Evolutionary conservation across 2,888 invertebrate species (phyloP).

Genomic region (Trichacis sp.): DNA sequence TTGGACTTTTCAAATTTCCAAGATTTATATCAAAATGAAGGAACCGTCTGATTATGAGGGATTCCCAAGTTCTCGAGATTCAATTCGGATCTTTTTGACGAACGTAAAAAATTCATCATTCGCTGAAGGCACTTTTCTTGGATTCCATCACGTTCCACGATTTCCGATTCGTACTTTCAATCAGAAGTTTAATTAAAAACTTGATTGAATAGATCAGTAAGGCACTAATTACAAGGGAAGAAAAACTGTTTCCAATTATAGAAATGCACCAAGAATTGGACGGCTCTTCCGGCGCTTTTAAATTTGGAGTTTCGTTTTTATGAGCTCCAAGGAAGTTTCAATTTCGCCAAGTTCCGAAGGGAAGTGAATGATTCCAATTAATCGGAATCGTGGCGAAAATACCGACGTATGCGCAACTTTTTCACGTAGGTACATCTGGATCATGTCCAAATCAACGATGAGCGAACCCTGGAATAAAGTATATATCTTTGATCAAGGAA

Average conservation of each 20-base stretch:
- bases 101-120: no score
- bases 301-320: not conserved
- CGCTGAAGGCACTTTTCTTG: no score
- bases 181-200: not conserved
- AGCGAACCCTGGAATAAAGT: not conserved
- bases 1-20: no score
- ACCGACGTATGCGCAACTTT: not conserved
- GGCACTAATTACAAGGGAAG: not conserved
- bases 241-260: not conserved
- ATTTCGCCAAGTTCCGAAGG: not conserved
- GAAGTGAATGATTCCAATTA: not conserved
- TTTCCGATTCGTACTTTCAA: not conserved
- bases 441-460: conserved; percentile 5
- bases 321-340: not conserved
- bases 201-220: not conserved
- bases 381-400: not conserved
- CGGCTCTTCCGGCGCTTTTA: not conserved
- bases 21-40: no score
- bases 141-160: not conserved
- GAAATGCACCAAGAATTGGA: not conserved
- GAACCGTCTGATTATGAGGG: no score
- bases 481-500: conserved; percentile 12
- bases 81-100: no score
- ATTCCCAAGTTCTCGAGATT: no score
- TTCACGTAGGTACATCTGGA: conserved; percentile 4